These are phyloP conservation scores for Phrynocephalus vlangalii DNA, from an alignment of 2,797 vertebrate genomes.

Conservation along the genomic window DNA sequence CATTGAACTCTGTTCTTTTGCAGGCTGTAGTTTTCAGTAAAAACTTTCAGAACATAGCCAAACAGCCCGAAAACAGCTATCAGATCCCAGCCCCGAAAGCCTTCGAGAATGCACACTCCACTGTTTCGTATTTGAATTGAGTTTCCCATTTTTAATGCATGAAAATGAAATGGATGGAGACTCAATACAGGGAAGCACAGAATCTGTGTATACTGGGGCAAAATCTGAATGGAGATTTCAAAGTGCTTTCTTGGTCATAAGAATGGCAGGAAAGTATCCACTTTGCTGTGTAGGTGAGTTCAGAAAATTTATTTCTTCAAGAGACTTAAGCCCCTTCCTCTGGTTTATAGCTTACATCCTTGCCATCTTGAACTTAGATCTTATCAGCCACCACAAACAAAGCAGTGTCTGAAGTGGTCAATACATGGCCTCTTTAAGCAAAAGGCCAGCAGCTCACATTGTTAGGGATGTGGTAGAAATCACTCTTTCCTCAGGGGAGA, in stretches of 20 bases:
- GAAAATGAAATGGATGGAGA: not conserved
- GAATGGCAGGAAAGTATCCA: not conserved
- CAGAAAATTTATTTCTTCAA: conserved; percentile 1
- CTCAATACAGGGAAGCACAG: not conserved
- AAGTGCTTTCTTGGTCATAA: not conserved
- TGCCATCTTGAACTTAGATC: conserved; percentile 39
- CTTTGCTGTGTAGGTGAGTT: not conserved
- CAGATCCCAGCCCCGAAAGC: too few species aligned
- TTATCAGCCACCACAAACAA: conserved; percentile 20
- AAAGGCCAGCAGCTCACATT: conserved; percentile 6
- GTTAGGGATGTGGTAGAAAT: conserved; percentile 12
- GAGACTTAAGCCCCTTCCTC: not conserved
- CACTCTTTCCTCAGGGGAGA: conserved; percentile 11
- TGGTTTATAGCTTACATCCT: conserved; percentile 32
- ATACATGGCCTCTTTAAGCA: conserved; percentile 12
- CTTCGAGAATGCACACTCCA: too few species aligned
- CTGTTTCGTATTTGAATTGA: not conserved
- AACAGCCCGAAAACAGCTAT: too few species aligned
- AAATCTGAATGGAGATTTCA: not conserved
- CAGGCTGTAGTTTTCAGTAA: too few species aligned
- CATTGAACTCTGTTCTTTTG: too few species aligned
- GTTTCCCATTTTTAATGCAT: not conserved
- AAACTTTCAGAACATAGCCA: too few species aligned
- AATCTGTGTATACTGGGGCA: not conserved
- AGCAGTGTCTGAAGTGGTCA: conserved; percentile 22